Conservation (phyloP, 2,888 invertebrate genomes). For the Lumbricus terrestris region DNA sequence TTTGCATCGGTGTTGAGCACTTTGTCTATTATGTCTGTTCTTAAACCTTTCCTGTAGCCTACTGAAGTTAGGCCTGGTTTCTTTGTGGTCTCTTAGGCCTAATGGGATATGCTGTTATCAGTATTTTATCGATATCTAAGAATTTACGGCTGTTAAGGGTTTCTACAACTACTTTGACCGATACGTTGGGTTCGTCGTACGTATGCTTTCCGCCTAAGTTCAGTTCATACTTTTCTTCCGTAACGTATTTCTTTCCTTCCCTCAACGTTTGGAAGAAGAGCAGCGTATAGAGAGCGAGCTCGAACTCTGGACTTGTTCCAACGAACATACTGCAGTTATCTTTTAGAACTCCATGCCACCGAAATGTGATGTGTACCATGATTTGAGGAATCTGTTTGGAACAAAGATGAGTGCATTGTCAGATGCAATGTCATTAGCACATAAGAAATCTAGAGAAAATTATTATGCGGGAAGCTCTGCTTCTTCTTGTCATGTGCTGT, state of each 20-base stretch:
- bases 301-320: constrained; percentile 58
- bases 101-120: not conserved
- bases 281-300: constrained; percentile 56
- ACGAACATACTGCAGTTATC: constrained; percentile 51
- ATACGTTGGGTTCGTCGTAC: not conserved
- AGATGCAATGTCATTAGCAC: not conserved
- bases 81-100: not conserved
- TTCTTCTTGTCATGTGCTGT: too few relatives aligned
- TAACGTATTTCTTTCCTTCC: not conserved
- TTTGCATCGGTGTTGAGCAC: too few relatives aligned
- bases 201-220: not conserved
- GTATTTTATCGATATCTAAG: not conserved
- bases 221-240: not conserved
- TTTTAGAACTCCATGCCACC: constrained; percentile 48
- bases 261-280: constrained; percentile 35
- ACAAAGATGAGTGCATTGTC: not conserved
- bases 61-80: not conserved
- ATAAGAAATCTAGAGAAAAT: too few relatives aligned
- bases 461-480: too few relatives aligned
- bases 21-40: too few relatives aligned
- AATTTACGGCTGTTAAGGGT: not conserved
- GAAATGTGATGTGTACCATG: constrained; percentile 47
- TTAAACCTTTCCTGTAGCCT: too few relatives aligned
- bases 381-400: not conserved
- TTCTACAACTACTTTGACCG: not conserved